phyloP scores from a whole-genome alignment of 2,113 vertebrate genomes.

The Bostrychus sinensis region DNA sequence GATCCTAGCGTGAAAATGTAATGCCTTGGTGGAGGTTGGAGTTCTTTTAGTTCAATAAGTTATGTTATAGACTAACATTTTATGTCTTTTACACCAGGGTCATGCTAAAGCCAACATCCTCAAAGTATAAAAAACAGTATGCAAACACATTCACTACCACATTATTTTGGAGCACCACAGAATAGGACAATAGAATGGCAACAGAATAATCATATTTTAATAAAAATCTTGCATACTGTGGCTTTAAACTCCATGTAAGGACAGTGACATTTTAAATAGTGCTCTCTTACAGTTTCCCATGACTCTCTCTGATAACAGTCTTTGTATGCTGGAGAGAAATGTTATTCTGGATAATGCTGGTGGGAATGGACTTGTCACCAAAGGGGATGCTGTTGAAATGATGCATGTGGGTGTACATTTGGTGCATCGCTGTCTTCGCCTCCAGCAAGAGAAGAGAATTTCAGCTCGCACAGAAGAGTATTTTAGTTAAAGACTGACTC shows the following conservation, averaged over 20 bases:
- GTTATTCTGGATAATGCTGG: slow-evolving; percentile 57
- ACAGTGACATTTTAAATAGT: slow-evolving; percentile 35
- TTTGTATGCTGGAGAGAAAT: slow-evolving; percentile 45
- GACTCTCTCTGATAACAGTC: slow-evolving; percentile 23
- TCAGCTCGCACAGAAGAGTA: slow-evolving; percentile 32
- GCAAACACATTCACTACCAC: not conserved
- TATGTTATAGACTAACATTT: too few relatives aligned
- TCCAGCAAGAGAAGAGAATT: slow-evolving; percentile 66
- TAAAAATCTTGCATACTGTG: not conserved
- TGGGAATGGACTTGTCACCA: slow-evolving; percentile 70
- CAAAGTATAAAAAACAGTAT: too few relatives aligned
- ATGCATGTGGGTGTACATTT: slow-evolving; percentile 72
- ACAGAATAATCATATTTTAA: not conserved
- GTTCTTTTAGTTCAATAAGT: too few relatives aligned
- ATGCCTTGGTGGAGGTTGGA: too few relatives aligned
- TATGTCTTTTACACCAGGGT: too few relatives aligned
- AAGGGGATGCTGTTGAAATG: slow-evolving; percentile 64
- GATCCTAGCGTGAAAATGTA: too few relatives aligned
- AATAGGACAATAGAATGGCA: not conserved
- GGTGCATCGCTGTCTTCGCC: slow-evolving; percentile 63
- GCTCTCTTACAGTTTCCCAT: slow-evolving; percentile 13
- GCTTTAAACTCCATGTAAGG: slow-evolving; percentile 36
- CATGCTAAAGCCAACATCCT: not conserved
- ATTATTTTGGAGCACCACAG: not conserved
- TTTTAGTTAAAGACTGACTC: slow-evolving; percentile 30